phyloP scores from a whole-genome alignment of 2,113 vertebrate genomes.

The Forbesichthys agassizii region DNA sequence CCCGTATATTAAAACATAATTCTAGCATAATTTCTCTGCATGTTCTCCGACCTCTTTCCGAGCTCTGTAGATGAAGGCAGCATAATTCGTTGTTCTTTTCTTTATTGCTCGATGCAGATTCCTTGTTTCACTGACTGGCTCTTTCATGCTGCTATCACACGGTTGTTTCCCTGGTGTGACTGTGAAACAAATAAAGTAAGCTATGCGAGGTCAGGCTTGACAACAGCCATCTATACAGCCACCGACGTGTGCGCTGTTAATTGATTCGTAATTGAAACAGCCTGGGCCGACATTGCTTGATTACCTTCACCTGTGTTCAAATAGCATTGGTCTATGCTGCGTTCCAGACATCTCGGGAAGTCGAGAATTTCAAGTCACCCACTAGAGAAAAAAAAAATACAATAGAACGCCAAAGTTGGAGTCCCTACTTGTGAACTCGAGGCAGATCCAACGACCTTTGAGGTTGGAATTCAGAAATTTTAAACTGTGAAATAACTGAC shows the following conservation, averaged over 20 bases:
- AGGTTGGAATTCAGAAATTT: too few relatives aligned
- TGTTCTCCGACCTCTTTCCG: slow-evolving; percentile 58
- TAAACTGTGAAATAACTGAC: not conserved
- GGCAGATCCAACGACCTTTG: too few relatives aligned
- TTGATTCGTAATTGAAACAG: slow-evolving; percentile 53
- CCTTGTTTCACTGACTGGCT: not conserved
- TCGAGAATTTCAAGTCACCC: too few relatives aligned
- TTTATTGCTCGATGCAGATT: slow-evolving; percentile 12
- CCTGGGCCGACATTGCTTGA: slow-evolving; percentile 53
- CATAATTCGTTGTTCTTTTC: slow-evolving; percentile 22
- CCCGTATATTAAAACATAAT: not conserved
- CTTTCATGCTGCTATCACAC: slow-evolving; percentile 51
- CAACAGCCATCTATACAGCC: not conserved
- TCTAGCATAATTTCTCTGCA: not conserved
- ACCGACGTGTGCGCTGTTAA: not conserved
- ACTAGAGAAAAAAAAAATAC: too few relatives aligned
- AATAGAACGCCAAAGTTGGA: too few relatives aligned
- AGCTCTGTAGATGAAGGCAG: slow-evolving; percentile 49
- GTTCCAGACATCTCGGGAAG: too few relatives aligned
- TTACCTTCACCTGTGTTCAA: slow-evolving; percentile 40
- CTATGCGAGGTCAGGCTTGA: too few relatives aligned
- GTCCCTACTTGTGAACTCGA: too few relatives aligned
- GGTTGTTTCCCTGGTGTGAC: not conserved
- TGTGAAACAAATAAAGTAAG: not conserved
- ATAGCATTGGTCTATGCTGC: not conserved